Base-by-base conservation (phyloP, 2,888 invertebrate species). In the Caenorhabditis sp. region DNA sequence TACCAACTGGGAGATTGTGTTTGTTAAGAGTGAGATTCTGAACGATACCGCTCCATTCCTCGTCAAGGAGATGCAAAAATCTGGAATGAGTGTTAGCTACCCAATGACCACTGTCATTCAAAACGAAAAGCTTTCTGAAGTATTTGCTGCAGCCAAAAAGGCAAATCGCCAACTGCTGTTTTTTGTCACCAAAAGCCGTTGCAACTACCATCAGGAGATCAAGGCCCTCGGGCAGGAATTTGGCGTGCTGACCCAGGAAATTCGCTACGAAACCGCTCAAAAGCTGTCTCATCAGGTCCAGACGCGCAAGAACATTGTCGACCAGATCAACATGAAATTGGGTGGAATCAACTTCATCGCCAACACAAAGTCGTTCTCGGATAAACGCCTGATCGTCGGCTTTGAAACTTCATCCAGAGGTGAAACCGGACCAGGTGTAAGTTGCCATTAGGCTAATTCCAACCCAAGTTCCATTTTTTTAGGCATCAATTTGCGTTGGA, bases 291-390 rank as follows among this genome's bases (percentile, higher is more conserved):
- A 32, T 1, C 67, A 67, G 15, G 20, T 50, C 0, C 55, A 68
- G 20, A 80, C 80, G 0, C 50, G 35, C 18, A 47, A 55, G 24
- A 80, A 80, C 26, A 55, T 80, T 11, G 47, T 80, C 18, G 51
- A 69, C 20, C 64, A 69, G 72, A 80, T 55, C 6, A 76, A 81
- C 20, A 69, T 77, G 50, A 77, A 81, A 47, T 20, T 60, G 6
- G 82, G 82, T 6, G 82, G 82, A 2, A 56, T 82, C 15, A 82
- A 82, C 60, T 67, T 62, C 40, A 2, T 28, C 2, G 44, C 68
- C 24, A 4, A 28, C 0, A 15, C 11, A 1, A 9, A n/a, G 4
- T 13, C 40, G n/a, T 22, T 50, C 32, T 24, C 15, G 1, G 32
- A 55, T 11, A 40, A 18, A 1, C 11, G 18, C 0, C 15, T 71